A percentile compares a stretch with the other conserved stretches of the same genome.
Evolutionary conservation across 2,888 invertebrate species (phyloP).

Genomic region (Anodontia alba): DNA sequence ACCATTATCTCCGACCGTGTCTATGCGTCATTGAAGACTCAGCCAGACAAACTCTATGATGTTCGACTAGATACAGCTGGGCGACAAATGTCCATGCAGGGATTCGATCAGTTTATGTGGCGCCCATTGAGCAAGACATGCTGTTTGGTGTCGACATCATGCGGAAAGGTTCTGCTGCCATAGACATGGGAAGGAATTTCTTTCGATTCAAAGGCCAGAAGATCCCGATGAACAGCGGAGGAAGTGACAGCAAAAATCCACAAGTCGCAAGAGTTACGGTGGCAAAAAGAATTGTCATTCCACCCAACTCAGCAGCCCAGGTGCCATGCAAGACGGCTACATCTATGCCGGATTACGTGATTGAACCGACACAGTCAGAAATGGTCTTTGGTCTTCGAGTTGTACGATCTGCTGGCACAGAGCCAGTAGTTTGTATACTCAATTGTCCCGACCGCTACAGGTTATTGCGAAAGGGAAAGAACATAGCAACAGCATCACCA

Average conservation of each 20-base stretch:
- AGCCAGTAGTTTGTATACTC: not conserved
- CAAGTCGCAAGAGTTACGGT: not conserved
- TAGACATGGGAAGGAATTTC: constrained; percentile 2
- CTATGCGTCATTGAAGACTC: not conserved
- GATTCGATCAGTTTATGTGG: not conserved
- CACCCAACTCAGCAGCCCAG: not conserved
- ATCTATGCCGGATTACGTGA: not conserved
- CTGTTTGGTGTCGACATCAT: constrained; percentile 11
- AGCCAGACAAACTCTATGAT: not conserved
- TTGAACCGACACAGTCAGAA: not conserved
- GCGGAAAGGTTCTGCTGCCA: not conserved
- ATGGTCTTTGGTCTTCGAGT: not conserved
- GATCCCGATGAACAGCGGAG: not conserved
- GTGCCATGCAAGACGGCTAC: not conserved
- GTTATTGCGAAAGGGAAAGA: not conserved
- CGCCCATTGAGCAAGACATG: constrained; percentile 9
- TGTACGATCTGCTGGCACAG: constrained; percentile 1
- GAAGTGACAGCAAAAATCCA: not conserved
- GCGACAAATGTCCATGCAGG: not conserved
- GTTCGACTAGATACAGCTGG: not conserved
- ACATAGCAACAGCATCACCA: not conserved
- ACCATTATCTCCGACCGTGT: constrained; percentile 1
- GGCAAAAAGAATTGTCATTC: not conserved
- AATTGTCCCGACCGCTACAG: not conserved
- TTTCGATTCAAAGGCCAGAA: not conserved